Evolutionary conservation across 2,113 vertebrate genomes (phyloP), one percentile per base, ranked within the genome.

Genomic region (Sinocyclocheilus grahami): DNA sequence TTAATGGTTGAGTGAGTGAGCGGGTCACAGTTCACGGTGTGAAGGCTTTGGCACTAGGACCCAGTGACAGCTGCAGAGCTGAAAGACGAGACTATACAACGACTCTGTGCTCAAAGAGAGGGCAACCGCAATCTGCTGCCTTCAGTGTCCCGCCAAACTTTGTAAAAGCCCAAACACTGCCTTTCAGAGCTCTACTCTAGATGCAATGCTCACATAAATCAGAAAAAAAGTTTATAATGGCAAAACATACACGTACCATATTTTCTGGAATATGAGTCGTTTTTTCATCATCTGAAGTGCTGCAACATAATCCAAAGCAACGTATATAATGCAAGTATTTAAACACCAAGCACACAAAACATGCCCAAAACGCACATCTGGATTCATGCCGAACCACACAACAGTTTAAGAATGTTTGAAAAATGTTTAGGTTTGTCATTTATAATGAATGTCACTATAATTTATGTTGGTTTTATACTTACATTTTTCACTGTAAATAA

Each of bases 11-110:
- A 86, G 84, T 77, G 89, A 79, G 71, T 79, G 71, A 67, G 85
- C 78, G 82, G 86, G 87, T 91, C 88, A 91, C 90, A 90, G 91
- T 89, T 92, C 87, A 90, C 81, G 84, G 88, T 82, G 90, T 84
- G 77, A 90, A 85, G 42, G 72, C 62, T 89, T 87, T 90, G 88
- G 91, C 89, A 90, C 85, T 89, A 89, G 89, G 90, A 91, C 82
- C 79, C 83, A 87, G 90, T 74, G 85, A 88, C 89, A 92, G 88
- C 88, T 93, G 90, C 86, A 86, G 72, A 77, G 75, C 78, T 90
- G 90, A 91, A 91, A 82, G 86, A 90, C 48, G 53, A 88, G 86
- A 81, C 88, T 80, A 65, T 85, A 80, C 80, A 87, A 90, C 69
- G 89, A 89, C 71, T 80, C 78, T 71, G 27, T 48, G 71, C 85